These are phyloP conservation scores for Suillia variegata DNA, from an alignment of 2,888 invertebrate species.

Conservation along the genomic window DNA sequence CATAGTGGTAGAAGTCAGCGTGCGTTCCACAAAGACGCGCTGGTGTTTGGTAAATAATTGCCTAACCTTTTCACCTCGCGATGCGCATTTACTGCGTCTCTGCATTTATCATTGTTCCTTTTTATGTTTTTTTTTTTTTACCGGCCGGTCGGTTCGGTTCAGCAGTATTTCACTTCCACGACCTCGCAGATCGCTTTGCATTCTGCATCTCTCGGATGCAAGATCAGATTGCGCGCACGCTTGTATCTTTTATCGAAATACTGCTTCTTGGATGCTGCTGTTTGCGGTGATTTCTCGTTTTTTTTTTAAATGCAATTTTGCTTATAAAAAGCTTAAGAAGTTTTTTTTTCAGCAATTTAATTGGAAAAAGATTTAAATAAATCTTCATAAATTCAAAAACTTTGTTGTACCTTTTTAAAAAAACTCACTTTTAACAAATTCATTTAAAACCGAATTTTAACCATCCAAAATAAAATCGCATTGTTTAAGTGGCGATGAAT, in stretches of 20 bases:
- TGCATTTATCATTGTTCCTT: conserved; percentile 8
- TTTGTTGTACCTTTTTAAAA: too few relatives aligned
- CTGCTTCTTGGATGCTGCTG: not conserved
- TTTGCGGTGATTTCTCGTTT: not conserved
- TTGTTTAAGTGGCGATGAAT: too few relatives aligned
- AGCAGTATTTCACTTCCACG: not conserved
- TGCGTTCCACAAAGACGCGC: not conserved
- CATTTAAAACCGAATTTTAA: too few relatives aligned
- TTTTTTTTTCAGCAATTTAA: too few relatives aligned
- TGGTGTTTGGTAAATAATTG: conserved; percentile 28
- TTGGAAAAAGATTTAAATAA: too few relatives aligned
- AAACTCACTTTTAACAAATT: too few relatives aligned
- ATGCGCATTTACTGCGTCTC: conserved; percentile 10
- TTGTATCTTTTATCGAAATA: not conserved
- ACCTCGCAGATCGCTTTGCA: not conserved
- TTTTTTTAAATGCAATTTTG: not conserved
- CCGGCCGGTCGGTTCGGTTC: not conserved
- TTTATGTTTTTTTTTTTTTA: not conserved
- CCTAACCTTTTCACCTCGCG: conserved; percentile 24
- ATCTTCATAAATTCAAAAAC: too few relatives aligned
- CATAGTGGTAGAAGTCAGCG: not conserved
- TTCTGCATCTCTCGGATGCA: too few relatives aligned
- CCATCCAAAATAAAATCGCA: too few relatives aligned
- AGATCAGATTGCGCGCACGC: too few relatives aligned
- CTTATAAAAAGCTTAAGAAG: too few relatives aligned